These are phyloP conservation scores for Pitta sordida DNA, from an alignment of 2,113 vertebrate species.

Conservation along the genomic window DNA sequence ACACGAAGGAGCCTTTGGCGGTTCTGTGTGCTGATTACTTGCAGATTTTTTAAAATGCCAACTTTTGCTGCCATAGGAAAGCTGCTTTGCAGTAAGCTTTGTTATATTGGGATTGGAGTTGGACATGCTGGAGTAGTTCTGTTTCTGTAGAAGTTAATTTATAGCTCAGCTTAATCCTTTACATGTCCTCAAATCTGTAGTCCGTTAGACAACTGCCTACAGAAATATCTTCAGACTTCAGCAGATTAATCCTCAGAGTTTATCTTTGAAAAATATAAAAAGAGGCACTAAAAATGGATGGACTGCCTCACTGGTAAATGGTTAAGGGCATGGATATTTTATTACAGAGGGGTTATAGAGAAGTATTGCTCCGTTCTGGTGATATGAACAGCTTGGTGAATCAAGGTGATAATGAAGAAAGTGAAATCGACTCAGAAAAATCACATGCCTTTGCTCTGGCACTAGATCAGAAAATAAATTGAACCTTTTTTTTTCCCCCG, in stretches of 20 bases:
- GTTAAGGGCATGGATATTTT: not conserved
- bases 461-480: not conserved
- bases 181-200: not conserved
- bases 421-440: not conserved
- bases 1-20: not conserved
- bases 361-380: not conserved
- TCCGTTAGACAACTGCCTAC: not conserved
- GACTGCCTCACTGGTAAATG: not conserved
- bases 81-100: not conserved
- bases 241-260: not conserved
- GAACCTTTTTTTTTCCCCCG: not conserved
- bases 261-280: not conserved
- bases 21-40: not conserved
- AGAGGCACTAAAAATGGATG: not conserved
- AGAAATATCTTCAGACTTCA: not conserved
- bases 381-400: not conserved
- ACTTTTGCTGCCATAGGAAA: not conserved
- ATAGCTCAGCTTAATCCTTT: slow-evolving; percentile 9
- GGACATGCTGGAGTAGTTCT: not conserved
- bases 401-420: not conserved
- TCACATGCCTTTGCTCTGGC: not conserved
- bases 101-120: not conserved
- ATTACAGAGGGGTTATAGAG: not conserved
- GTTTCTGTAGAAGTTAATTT: slow-evolving; percentile 21
- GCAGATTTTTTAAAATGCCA: not conserved